These are phyloP conservation scores for Tympanoctomys barrerae DNA, from an alignment of 2,797 vertebrate species.

Conservation along the genomic window DNA sequence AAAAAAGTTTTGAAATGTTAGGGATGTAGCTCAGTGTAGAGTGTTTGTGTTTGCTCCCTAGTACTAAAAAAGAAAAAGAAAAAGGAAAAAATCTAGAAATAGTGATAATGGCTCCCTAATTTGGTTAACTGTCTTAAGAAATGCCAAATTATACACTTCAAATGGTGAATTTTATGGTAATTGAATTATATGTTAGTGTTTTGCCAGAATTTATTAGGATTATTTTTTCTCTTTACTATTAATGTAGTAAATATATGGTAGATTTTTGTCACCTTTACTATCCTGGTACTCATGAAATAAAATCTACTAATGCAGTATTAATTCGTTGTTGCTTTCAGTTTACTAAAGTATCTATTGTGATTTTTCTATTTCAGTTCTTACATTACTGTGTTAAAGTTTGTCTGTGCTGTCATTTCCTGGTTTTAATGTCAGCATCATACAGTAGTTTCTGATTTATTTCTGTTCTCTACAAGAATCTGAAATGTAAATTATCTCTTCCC, in stretches of 20 bases:
- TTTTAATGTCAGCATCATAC: background rate
- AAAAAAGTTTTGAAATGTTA: background rate
- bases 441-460: constrained; percentile 32
- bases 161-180: constrained; percentile 12
- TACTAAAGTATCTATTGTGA: constrained; percentile 3
- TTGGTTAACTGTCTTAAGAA: constrained; percentile 27
- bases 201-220: background rate
- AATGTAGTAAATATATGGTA: constrained; percentile 4
- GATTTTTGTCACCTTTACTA: constrained; percentile 5
- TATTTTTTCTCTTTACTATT: background rate
- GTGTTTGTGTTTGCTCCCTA: background rate
- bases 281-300: constrained; percentile 29
- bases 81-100: background rate
- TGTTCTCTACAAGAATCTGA: background rate
- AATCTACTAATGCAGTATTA: background rate
- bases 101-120: background rate
- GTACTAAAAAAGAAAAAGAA: background rate
- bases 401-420: background rate
- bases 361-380: constrained; percentile 17
- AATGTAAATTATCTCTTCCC: background rate
- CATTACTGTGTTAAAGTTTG: background rate
- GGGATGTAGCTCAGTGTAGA: background rate
- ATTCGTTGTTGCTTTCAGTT: background rate
- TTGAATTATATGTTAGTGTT: constrained; percentile 48
- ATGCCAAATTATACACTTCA: background rate